Evolutionary conservation across 2,797 vertebrate genomes (phyloP).

Genomic region (Todus mexicanus): DNA sequence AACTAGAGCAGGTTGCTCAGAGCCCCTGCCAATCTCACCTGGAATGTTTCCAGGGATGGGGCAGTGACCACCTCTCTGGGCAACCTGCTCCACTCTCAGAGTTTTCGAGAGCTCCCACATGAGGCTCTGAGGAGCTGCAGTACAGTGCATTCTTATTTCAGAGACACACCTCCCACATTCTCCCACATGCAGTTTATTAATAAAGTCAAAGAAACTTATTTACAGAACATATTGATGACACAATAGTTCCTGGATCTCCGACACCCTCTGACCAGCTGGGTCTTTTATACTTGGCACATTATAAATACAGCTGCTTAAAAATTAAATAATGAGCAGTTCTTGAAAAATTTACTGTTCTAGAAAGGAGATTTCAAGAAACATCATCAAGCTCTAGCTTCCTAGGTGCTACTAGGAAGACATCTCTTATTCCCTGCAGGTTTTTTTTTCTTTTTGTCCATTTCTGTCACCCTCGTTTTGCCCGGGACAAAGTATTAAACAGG

Average conservation of each 20-base stretch:
- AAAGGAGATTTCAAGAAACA: background rate
- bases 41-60: background rate
- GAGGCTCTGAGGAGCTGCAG: background rate
- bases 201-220: constrained; percentile 5
- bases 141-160: background rate
- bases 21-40: background rate
- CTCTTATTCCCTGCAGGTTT: background rate
- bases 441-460: background rate
- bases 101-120: background rate
- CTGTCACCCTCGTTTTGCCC: background rate
- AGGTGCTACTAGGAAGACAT: background rate
- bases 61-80: background rate
- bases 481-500: background rate
- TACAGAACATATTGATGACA: background rate
- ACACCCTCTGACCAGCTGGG: background rate
- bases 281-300: background rate
- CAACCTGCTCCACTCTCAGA: background rate
- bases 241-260: background rate
- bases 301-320: constrained; percentile 10
- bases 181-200: background rate
- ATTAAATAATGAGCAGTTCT: background rate
- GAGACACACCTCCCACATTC: constrained; percentile 4
- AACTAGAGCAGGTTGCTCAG: background rate
- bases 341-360: background rate
- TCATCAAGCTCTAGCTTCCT: background rate